These are phyloP conservation scores for Diprion similis DNA, from an alignment of 1,140 invertebrate genomes.

Conservation along the genomic window DNA sequence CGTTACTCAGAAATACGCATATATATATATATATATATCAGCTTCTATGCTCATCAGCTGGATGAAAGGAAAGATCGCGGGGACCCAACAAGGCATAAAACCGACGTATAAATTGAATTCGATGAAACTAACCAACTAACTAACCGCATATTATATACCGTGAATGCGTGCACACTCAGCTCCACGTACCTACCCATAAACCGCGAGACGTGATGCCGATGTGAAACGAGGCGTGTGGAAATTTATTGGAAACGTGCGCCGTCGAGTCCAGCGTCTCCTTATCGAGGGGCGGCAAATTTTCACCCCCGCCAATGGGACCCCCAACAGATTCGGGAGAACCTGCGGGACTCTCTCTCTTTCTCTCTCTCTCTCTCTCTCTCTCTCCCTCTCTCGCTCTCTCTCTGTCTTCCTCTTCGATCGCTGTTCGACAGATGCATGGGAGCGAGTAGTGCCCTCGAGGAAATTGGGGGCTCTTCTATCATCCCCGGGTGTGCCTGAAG, in stretches of 20 bases:
- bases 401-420: background rate
- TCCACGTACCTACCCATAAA: too few relatives aligned
- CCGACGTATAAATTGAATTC: slow-evolving; percentile 5
- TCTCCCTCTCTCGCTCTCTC: too few relatives aligned
- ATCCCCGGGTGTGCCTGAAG: slow-evolving; percentile 3
- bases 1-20: too few relatives aligned
- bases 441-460: slow-evolving; percentile 10
- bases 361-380: too few relatives aligned
- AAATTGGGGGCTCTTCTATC: background rate
- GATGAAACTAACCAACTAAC: background rate
- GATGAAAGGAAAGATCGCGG: too few relatives aligned
- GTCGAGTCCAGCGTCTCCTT: background rate
- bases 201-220: too few relatives aligned
- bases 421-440: slow-evolving; percentile 31
- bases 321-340: background rate
- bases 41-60: too few relatives aligned
- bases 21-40: too few relatives aligned
- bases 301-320: background rate
- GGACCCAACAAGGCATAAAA: background rate
- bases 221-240: background rate
- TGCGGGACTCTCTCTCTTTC: background rate
- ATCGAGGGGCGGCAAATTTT: background rate
- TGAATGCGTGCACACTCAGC: too few relatives aligned
- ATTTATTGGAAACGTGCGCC: background rate
- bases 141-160: background rate